These are phyloP conservation scores for Valencia hispanica DNA, from an alignment of 2,797 vertebrate species.

Conservation along the genomic window DNA sequence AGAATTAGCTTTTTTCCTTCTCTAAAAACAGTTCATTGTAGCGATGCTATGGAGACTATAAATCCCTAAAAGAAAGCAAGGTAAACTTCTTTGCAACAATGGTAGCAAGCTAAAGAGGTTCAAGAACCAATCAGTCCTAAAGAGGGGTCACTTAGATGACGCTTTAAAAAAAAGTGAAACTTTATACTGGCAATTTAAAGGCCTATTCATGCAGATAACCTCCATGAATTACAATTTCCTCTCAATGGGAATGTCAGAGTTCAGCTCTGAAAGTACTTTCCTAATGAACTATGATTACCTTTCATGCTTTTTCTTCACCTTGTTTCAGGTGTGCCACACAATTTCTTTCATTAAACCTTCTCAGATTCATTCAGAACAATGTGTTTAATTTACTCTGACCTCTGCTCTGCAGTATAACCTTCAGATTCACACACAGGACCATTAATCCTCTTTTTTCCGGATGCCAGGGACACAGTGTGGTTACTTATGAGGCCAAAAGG, in stretches of 20 bases:
- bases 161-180: constrained; percentile 12
- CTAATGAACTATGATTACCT: constrained; percentile 70
- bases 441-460: constrained; percentile 42
- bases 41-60: constrained; percentile 16
- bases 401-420: constrained; percentile 48
- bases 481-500: constrained; percentile 17
- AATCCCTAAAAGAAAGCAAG: constrained; percentile 31
- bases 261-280: constrained; percentile 62
- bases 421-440: constrained; percentile 37
- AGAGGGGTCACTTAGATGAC: constrained; percentile 1
- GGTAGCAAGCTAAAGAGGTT: constrained; percentile 18
- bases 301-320: constrained; percentile 47
- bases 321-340: constrained; percentile 50
- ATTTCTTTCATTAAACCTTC: constrained; percentile 45
- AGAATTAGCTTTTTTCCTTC: background rate
- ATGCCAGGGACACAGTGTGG: constrained; percentile 16
- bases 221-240: constrained; percentile 55
- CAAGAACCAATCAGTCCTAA: constrained; percentile 8
- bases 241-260: constrained; percentile 45
- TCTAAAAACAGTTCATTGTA: background rate
- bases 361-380: constrained; percentile 38
- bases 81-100: constrained; percentile 37
- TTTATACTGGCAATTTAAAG: constrained; percentile 45
- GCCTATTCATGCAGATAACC: constrained; percentile 40
- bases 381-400: constrained; percentile 61